Conservation (phyloP, 2,113 vertebrate species). For the Psilopsiagon aurifrons region DNA sequence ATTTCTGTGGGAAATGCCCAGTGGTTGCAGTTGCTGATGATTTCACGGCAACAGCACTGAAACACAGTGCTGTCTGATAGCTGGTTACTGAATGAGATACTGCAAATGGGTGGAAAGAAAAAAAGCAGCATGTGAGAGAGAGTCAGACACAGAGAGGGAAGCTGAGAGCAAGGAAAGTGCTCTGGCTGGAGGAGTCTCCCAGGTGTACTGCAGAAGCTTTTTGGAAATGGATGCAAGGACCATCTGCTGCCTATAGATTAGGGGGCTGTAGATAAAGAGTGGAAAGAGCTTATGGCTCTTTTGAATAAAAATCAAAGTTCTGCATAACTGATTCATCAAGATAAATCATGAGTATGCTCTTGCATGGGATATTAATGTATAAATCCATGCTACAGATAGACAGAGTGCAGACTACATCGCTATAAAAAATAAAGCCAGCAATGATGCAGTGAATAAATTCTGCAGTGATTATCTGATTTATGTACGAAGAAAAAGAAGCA, state of each 20-base stretch:
- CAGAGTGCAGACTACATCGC: constrained; percentile 13
- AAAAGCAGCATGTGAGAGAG: constrained; percentile 2
- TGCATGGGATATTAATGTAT: constrained; percentile 28
- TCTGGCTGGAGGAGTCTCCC: constrained; percentile 47
- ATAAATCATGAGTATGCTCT: constrained; percentile 35
- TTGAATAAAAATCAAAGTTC: constrained; percentile 61
- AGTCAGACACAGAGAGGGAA: constrained; percentile 57
- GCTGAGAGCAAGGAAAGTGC: constrained; percentile 50
- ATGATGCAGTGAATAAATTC: constrained; percentile 61
- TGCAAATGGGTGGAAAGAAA: constrained; percentile 43
- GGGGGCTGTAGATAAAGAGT: constrained; percentile 5
- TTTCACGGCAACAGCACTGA: constrained; percentile 78
- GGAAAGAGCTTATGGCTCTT: constrained; percentile 16
- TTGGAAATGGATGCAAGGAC: constrained; percentile 71
- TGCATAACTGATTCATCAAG: constrained; percentile 51
- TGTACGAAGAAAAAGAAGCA: constrained; percentile 16
- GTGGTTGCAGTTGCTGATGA: constrained; percentile 83
- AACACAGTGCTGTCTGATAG: constrained; percentile 9
- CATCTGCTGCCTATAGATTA: constrained; percentile 73
- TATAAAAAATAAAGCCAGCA: constrained; percentile 43
- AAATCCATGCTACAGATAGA: constrained; percentile 33
- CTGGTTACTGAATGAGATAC: constrained; percentile 48
- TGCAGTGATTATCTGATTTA: constrained; percentile 50
- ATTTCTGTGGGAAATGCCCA: constrained; percentile 81
- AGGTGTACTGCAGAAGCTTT: constrained; percentile 72